A percentile compares a stretch with the other conserved stretches of the same genome.
These are phyloP conservation scores for Nemopilema nomurai DNA, from an alignment of 30 jellyfish, hydroid and myxozoan species.

Conservation along the genomic window DNA sequence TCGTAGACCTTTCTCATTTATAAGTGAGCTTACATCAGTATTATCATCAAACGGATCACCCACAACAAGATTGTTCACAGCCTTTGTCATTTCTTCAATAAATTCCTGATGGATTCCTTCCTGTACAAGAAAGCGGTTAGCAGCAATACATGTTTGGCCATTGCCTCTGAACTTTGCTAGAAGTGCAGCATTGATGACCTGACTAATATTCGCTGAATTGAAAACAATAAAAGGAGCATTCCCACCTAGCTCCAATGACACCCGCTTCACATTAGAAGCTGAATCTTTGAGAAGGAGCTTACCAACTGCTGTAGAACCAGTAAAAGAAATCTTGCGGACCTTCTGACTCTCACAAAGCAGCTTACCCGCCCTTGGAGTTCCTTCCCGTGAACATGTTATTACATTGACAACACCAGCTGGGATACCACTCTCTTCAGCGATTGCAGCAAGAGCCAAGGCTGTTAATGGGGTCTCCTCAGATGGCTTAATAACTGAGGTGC, in stretches of 20 bases:
- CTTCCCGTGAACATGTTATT: slow-evolving; percentile 73
- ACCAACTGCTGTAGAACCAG: slow-evolving; percentile 97
- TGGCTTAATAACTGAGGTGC: slow-evolving; percentile 92
- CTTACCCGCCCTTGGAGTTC: slow-evolving; percentile 65
- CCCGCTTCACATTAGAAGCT: slow-evolving; percentile 80
- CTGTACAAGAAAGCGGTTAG: slow-evolving; percentile 88
- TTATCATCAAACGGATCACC: slow-evolving; percentile 88
- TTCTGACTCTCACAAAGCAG: slow-evolving; percentile 46
- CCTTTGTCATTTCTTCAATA: slow-evolving; percentile 50
- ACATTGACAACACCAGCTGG: slow-evolving; percentile 95
- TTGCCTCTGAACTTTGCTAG: slow-evolving; percentile 78
- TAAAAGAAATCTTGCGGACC: slow-evolving; percentile 76
- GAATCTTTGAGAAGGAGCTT: slow-evolving; percentile 72
- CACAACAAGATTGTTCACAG: slow-evolving; percentile 35
- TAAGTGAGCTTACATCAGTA: slow-evolving; percentile 50
- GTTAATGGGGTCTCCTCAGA: slow-evolving; percentile 97
- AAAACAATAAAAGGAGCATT: slow-evolving; percentile 94
- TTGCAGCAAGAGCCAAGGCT: slow-evolving; percentile 83
- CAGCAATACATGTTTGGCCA: slow-evolving; percentile 98
- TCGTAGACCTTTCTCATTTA: slow-evolving; percentile 56
- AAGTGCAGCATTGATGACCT: slow-evolving; percentile 59
- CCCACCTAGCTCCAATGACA: slow-evolving; percentile 97
- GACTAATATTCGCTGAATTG: slow-evolving; percentile 76
- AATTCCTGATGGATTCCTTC: slow-evolving; percentile 73
- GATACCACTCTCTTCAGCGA: slow-evolving; percentile 77